Percentiles rank a stretch among this genome's conserved stretches.
These are phyloP conservation scores for Ferrisia virgata DNA, from an alignment of 2,888 invertebrate genomes.

Conservation along the genomic window DNA sequence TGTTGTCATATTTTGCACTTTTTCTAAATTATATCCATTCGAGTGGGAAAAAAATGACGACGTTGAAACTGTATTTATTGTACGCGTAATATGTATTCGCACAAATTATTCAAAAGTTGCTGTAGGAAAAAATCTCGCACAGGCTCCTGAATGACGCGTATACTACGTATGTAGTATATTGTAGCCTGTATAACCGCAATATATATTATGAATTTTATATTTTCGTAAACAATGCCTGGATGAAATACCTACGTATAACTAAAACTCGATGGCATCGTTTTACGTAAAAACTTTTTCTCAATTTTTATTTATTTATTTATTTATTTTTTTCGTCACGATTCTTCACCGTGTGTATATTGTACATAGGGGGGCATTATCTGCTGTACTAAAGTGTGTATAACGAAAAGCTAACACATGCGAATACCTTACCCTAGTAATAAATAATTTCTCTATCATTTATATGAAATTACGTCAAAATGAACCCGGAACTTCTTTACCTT, in stretches of 20 bases:
- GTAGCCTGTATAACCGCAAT: background rate
- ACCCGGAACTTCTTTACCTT: background rate
- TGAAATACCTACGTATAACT: background rate
- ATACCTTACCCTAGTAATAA: background rate
- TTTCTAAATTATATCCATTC: background rate
- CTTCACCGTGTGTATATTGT: too few relatives aligned
- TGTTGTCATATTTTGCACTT: constrained; percentile 8
- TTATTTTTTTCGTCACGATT: too few relatives aligned
- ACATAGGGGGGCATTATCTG: too few relatives aligned
- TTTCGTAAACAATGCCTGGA: background rate
- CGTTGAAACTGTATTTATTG: background rate
- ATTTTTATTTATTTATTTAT: background rate
- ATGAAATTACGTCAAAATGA: background rate
- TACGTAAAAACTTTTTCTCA: background rate
- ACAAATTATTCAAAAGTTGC: constrained; percentile 8
- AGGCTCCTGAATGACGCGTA: background rate
- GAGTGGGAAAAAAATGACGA: background rate
- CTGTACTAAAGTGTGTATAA: too few relatives aligned
- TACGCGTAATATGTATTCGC: too few relatives aligned
- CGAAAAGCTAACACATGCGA: background rate
- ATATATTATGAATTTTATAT: constrained; percentile 7
- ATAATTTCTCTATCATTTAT: background rate
- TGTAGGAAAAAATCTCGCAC: background rate
- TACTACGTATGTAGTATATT: too few relatives aligned
- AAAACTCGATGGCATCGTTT: background rate